Evolutionary conservation across 2,797 vertebrate species (phyloP).

Genomic region (Cygnus olor): DNA sequence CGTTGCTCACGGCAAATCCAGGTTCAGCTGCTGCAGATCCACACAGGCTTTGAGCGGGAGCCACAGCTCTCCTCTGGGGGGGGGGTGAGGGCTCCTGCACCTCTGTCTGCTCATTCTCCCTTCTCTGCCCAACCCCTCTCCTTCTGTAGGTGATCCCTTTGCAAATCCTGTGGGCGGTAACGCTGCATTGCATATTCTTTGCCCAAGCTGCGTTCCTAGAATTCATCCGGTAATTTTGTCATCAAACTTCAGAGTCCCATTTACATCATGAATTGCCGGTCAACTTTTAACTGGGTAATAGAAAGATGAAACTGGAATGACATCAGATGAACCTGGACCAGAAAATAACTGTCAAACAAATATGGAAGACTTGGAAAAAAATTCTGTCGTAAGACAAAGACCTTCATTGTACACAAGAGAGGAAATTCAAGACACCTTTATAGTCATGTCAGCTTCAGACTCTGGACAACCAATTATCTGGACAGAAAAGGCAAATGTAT

Average conservation of each 20-base stretch:
- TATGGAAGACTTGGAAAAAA: background rate
- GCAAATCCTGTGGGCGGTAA: no score
- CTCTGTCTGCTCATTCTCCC: background rate
- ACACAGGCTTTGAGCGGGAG: background rate
- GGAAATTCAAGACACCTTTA: slow-evolving; percentile 38
- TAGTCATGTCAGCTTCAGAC: background rate
- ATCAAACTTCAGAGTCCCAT: background rate
- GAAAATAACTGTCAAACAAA: slow-evolving; percentile 36
- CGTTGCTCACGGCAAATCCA: background rate
- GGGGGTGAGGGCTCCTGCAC: background rate
- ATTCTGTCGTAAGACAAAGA: slow-evolving; percentile 27
- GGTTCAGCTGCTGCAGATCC: background rate
- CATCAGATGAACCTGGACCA: slow-evolving; percentile 22
- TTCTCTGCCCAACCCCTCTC: background rate
- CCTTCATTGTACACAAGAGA: slow-evolving; percentile 31
- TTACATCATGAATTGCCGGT: background rate
- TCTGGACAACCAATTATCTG: slow-evolving; percentile 6
- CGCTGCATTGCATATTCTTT: rapidly evolving
- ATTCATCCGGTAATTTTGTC: background rate
- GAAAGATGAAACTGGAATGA: background rate
- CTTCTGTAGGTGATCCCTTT: background rate
- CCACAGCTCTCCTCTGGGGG: background rate
- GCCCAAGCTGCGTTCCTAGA: rapidly evolving
- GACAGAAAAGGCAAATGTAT: background rate
- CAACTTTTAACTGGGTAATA: background rate